Evolutionary conservation across 2,113 vertebrate species (phyloP).

Genomic region (Rhinoderma darwinii): DNA sequence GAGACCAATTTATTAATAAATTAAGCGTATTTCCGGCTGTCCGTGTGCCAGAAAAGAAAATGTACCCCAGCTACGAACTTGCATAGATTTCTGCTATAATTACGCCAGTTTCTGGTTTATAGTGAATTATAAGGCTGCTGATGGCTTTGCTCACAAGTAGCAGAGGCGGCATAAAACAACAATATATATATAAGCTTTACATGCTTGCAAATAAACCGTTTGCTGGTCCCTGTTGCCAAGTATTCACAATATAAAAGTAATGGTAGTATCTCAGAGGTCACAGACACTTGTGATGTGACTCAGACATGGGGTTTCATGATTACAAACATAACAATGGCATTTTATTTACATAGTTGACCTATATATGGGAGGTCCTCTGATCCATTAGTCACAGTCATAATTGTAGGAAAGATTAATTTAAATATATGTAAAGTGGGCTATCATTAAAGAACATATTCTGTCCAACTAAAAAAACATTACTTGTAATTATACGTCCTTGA

Average conservation of each 20-base stretch:
- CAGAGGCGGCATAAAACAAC: too few relatives aligned
- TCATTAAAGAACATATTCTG: not conserved
- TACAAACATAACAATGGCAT: not conserved
- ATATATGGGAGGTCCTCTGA: not conserved
- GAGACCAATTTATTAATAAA: too few relatives aligned
- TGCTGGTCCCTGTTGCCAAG: not conserved
- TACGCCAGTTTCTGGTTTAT: too few relatives aligned
- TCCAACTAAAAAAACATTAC: too few relatives aligned
- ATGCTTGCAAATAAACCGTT: not conserved
- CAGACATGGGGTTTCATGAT: not conserved
- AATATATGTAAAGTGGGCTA: not conserved
- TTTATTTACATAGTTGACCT: conserved; percentile 8
- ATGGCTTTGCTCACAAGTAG: too few relatives aligned
- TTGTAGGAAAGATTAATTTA: not conserved
- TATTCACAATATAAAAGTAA: not conserved
- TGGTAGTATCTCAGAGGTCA: not conserved
- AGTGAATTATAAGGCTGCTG: too few relatives aligned
- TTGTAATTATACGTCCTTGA: too few relatives aligned
- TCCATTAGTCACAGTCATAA: not conserved
- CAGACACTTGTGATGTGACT: not conserved
- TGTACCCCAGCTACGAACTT: too few relatives aligned
- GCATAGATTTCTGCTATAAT: too few relatives aligned
- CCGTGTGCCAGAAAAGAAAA: too few relatives aligned
- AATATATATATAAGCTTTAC: not conserved
- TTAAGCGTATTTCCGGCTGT: too few relatives aligned